Conservation (phyloP, 2,113 vertebrate species). For the Ctenomys sociabilis region DNA sequence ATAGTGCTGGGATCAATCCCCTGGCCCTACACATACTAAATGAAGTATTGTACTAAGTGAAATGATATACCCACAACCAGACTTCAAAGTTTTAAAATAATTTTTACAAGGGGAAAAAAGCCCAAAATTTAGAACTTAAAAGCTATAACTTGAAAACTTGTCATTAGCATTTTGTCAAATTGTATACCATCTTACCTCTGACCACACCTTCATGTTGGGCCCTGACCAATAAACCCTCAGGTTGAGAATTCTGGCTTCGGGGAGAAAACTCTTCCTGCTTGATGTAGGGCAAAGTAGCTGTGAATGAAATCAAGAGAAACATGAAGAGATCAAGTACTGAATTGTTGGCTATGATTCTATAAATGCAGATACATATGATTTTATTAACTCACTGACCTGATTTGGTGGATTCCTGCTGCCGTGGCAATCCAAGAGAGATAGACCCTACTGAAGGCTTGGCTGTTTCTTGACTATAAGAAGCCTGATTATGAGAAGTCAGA, state of each 20-base stretch:
- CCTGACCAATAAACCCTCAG: conserved; percentile 91
- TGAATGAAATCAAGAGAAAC: conserved; percentile 43
- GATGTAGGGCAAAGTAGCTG: conserved; percentile 89
- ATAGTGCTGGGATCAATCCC: neutral
- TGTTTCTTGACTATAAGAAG: conserved; percentile 92
- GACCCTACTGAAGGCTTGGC: conserved; percentile 95
- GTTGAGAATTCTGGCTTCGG: conserved; percentile 89
- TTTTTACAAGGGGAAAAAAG: neutral
- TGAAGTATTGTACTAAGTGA: neutral
- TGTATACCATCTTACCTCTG: conserved; percentile 86
- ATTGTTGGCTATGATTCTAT: neutral
- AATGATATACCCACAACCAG: neutral
- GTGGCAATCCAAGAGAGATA: conserved; percentile 96
- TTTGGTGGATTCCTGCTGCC: conserved; percentile 94
- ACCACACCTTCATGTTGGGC: conserved; percentile 93
- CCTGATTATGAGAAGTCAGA: conserved; percentile 93
- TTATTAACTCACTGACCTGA: conserved; percentile 86
- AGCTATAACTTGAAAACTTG: neutral
- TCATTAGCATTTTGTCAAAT: conserved; percentile 1
- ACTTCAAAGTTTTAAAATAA: conserved; percentile 34
- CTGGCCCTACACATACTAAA: neutral
- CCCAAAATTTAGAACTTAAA: conserved; percentile 55
- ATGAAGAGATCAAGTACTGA: neutral
- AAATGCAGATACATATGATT: neutral
- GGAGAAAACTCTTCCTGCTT: conserved; percentile 95